Evolutionary conservation across 2,113 vertebrate species (phyloP).

Genomic region (Tiliqua scincoides): DNA sequence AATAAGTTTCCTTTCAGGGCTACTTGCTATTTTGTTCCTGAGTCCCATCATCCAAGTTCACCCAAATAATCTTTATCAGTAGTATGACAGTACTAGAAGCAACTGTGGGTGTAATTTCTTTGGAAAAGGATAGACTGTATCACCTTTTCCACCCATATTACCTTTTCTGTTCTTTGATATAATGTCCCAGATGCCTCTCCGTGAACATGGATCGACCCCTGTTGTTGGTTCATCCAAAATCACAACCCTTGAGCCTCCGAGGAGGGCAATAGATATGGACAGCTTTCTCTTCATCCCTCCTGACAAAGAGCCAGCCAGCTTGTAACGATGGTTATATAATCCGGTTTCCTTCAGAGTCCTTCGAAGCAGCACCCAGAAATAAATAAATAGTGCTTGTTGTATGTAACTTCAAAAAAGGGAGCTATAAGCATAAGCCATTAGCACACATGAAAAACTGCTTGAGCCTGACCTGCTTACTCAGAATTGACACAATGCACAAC

Average conservation of each 20-base stretch:
- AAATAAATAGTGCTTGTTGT: neutral
- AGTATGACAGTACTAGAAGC: neutral
- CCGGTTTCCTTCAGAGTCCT: slow-evolving; percentile 93
- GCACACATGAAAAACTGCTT: slow-evolving; percentile 51
- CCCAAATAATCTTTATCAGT: neutral
- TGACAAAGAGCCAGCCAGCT: slow-evolving; percentile 88
- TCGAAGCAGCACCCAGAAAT: slow-evolving; percentile 42
- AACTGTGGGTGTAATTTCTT: neutral
- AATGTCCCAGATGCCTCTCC: slow-evolving; percentile 97
- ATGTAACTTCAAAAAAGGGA: neutral
- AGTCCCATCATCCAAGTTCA: neutral
- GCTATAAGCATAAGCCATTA: neutral
- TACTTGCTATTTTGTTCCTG: neutral
- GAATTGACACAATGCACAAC: slow-evolving; percentile 27
- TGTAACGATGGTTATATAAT: slow-evolving; percentile 91
- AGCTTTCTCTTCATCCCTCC: slow-evolving; percentile 98
- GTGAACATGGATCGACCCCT: slow-evolving; percentile 95
- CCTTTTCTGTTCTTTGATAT: slow-evolving; percentile 93
- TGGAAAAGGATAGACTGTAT: neutral
- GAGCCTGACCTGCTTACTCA: slow-evolving; percentile 26
- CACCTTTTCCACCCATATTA: slow-evolving; percentile 53
- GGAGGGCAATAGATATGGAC: slow-evolving; percentile 96
- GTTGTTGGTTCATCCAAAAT: slow-evolving; percentile 97
- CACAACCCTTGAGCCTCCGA: slow-evolving; percentile 93
- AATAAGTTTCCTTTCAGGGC: neutral